Evolutionary conservation across 2,113 vertebrate species (phyloP).

Genomic region (Dryoscopus gambensis): DNA sequence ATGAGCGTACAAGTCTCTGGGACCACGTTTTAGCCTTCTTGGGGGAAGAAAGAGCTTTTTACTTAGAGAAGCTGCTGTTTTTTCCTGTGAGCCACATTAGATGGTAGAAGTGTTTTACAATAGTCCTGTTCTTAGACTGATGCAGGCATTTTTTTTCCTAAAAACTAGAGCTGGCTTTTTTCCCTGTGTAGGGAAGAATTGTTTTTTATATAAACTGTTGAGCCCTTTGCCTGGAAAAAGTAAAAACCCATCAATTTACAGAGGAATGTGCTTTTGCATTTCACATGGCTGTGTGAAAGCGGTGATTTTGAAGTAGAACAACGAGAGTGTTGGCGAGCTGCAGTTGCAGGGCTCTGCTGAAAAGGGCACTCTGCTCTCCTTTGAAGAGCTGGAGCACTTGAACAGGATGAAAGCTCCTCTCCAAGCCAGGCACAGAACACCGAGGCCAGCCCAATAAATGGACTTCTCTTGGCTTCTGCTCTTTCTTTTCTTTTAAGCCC

Average conservation of each 20-base stretch:
- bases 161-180: background rate
- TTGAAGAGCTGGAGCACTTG: slow-evolving; percentile 35
- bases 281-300: background rate
- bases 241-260: slow-evolving; percentile 8
- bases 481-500: background rate
- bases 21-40: background rate
- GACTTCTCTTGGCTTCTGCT: background rate
- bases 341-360: background rate
- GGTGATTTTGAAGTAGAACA: background rate
- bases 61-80: background rate
- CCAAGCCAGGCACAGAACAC: background rate
- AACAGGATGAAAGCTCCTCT: slow-evolving; percentile 33
- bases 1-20: background rate
- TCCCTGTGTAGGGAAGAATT: background rate
- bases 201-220: background rate
- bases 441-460: background rate
- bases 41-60: background rate
- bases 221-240: background rate
- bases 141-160: background rate
- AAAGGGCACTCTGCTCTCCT: slow-evolving; percentile 26
- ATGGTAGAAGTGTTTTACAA: background rate
- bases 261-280: slow-evolving; percentile 41
- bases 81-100: background rate
- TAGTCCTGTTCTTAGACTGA: background rate
- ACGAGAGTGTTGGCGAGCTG: background rate